Base-by-base conservation (phyloP, 2,888 invertebrate species). In the Clitarchus hookeri region DNA sequence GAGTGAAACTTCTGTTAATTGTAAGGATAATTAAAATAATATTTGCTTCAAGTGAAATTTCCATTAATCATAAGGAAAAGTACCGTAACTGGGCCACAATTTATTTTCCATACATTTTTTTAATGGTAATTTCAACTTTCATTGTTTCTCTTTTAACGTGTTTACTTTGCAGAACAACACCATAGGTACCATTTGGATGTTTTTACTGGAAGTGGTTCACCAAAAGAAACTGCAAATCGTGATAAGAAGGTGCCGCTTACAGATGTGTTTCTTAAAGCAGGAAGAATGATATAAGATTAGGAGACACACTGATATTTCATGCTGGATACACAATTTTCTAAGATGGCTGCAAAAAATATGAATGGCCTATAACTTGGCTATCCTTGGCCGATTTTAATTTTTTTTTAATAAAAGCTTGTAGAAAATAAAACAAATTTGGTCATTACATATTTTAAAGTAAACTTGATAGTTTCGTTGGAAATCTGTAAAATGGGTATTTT, bases 231-330 rank as follows among this genome's bases (percentile, higher is more conserved):
- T 78, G 78, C n/a, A 78, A 78, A 78, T 78, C 19, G 11, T 78
- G 78, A 78, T 78, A 78, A 78, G 78, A 78, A 78, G 78, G 78
- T n/a, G 78, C 78, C 78, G 11, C n/a, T 78, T 78, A 9, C n/a
- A 78, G n/a, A 78, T 8, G n/a, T 78, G 78, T 23, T 23, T 9
- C 8, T 78, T 78, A 78, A 1, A 78, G 78, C 4, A 11, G 26
- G 78, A 78, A 78, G 4, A 78, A 78, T 78, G 78, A 78, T 78
- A 78, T 23, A 78, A 78, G 23, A 78, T 78, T 19, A 19, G 78
- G 25, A 78, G 78, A 78, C 78, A 78, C 78, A 26, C 78, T 78
- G 78, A 78, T 9, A 78, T 78, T 78, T 9, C 11, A 78, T 78
- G n/a, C 78, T 25, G 78, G 78, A 6, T n/a, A n/a, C 78, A 19